phyloP scores from a whole-genome alignment of 2,888 invertebrate species.

The Diplazon laetatorius region DNA sequence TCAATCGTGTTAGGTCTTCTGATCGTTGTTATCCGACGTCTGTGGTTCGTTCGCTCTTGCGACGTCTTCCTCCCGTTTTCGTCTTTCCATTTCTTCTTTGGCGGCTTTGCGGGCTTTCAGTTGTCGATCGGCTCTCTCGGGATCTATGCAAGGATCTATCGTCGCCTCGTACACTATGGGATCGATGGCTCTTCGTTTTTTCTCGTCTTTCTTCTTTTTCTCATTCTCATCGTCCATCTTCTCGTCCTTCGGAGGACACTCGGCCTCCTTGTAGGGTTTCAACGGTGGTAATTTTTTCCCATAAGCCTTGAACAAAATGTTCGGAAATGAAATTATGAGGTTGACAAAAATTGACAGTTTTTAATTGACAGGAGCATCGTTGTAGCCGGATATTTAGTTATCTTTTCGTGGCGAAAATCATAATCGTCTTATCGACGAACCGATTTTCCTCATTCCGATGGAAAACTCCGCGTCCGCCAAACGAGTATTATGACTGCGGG shows the following conservation, averaged over 20 bases:
- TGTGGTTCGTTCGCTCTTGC: constrained; percentile 12
- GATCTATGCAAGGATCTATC: constrained; percentile 73
- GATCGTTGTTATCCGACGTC: neutral
- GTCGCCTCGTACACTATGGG: constrained; percentile 69
- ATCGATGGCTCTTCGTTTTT: constrained; percentile 62
- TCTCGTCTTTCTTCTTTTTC: constrained; percentile 16
- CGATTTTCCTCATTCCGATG: no score
- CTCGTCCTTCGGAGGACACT: constrained; percentile 62
- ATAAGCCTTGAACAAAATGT: constrained; percentile 62
- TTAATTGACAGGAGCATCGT: no score
- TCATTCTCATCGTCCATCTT: constrained; percentile 24
- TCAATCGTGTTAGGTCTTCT: no score
- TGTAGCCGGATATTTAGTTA: no score
- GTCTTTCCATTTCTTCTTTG: constrained; percentile 38
- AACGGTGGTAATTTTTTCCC: constrained; percentile 68
- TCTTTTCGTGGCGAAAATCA: no score
- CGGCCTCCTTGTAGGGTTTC: constrained; percentile 66
- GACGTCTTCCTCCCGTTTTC: constrained; percentile 3
- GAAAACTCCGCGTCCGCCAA: no score
- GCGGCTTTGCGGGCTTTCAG: constrained; percentile 67
- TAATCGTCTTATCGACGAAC: no score
- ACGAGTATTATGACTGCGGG: no score
- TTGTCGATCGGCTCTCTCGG: constrained; percentile 69
- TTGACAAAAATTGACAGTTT: no score
- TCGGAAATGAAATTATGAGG: no score